Evolutionary conservation across 1,140 invertebrate species (phyloP).

Genomic region (Magallana gigas): DNA sequence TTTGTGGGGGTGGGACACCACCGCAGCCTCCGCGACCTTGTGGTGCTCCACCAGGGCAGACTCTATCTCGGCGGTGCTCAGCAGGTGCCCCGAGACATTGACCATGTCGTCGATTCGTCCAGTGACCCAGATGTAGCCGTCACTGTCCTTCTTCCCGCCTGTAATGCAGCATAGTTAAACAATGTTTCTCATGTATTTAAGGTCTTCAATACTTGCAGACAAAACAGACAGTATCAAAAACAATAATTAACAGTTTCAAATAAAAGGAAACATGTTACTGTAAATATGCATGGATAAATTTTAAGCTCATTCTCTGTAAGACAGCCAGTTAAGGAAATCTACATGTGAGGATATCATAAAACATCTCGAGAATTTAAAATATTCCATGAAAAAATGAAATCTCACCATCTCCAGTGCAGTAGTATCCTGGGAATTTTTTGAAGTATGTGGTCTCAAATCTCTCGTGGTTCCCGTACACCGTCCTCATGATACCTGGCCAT

Average conservation of each 20-base stretch:
- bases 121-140: constrained; percentile 98
- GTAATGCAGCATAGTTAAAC: not conserved
- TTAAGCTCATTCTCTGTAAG: too few relatives aligned
- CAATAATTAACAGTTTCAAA: too few relatives aligned
- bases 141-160: constrained; percentile 92
- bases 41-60: constrained; percentile 87
- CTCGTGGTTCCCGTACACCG: constrained; percentile 93
- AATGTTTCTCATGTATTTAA: too few relatives aligned
- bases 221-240: too few relatives aligned
- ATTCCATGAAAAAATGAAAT: not conserved
- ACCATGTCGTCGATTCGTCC: constrained; percentile 98
- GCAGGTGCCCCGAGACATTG: constrained; percentile 97
- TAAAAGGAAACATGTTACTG: too few relatives aligned
- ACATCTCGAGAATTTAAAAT: too few relatives aligned
- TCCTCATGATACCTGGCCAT: constrained; percentile 98
- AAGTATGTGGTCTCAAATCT: constrained; percentile 97
- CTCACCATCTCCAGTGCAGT: constrained; percentile 97
- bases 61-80: constrained; percentile 97
- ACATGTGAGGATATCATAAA: too few relatives aligned
- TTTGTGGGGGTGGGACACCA: constrained; percentile 94
- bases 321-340: too few relatives aligned
- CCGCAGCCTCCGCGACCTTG: constrained; percentile 93
- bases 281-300: too few relatives aligned
- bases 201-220: too few relatives aligned
- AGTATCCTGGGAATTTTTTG: constrained; percentile 96